These are phyloP conservation scores for Aphaenogaster floridana DNA, from an alignment of 1,140 invertebrate genomes.

Conservation along the genomic window DNA sequence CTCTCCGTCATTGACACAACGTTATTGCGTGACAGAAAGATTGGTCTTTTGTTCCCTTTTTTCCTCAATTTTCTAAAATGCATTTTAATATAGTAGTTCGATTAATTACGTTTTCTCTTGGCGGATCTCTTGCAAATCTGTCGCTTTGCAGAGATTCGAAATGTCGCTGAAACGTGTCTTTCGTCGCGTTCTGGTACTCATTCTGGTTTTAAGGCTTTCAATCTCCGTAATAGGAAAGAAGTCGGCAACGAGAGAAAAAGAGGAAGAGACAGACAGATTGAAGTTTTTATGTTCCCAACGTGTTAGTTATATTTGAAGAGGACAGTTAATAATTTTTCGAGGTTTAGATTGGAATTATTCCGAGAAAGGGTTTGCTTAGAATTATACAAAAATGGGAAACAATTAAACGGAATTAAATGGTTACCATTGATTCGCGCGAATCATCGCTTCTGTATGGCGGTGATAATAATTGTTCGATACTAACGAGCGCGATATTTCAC, in stretches of 20 bases:
- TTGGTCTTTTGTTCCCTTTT: not conserved
- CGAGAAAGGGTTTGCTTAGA: not conserved
- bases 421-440: slow-evolving; percentile 19
- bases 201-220: not conserved
- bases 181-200: slow-evolving; percentile 14
- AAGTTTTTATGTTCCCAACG: not conserved
- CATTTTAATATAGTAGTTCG: slow-evolving; percentile 4
- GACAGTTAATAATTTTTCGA: slow-evolving; percentile 55
- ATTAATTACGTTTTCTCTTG: slow-evolving; percentile 7
- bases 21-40: not conserved
- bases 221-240: not conserved
- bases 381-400: slow-evolving; percentile 30
- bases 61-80: not conserved
- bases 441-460: not conserved
- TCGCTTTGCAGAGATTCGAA: not conserved
- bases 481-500: not conserved
- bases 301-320: not conserved
- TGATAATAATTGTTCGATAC: slow-evolving; percentile 15
- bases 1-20: not conserved
- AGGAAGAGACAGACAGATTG: not conserved
- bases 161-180: slow-evolving; percentile 8
- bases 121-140: not conserved
- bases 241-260: not conserved
- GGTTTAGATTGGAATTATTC: slow-evolving; percentile 31
- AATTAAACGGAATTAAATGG: slow-evolving; percentile 36